Evolutionary conservation across 2,113 vertebrate species (phyloP), one percentile per base, ranked within the genome.

Genomic region (Motacilla tschutschensis): DNA sequence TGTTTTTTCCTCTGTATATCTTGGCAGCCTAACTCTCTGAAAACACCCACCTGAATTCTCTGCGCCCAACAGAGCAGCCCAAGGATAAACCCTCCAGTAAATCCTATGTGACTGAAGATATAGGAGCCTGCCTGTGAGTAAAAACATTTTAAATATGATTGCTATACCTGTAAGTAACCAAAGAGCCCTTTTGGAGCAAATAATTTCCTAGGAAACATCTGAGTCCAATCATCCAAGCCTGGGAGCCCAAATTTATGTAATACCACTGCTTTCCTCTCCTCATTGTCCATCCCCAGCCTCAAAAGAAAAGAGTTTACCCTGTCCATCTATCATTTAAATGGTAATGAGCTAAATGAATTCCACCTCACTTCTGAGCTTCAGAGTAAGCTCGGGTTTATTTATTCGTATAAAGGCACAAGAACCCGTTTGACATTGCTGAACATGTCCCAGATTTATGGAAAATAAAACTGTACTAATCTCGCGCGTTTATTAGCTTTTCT

Each of bases 321-420:
- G 79, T 87, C 88, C 78, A 91, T 94, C 67, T 74, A 67, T 90
- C 92, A 93, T 93, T 88, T 92, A 94, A 93, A 92, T 92, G 86
- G 64, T 93, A 92, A 95, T 88, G 75, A 95, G 84, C 58, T 92
- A 87, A 94, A 95, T 83, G 79, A 91, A 94, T 93, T 79, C 80
- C 54, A 81, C 64, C 81, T 95, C 90, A 91, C 90, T 89, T 93
- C 84, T 54, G 90, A 90, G 94, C 93, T 91, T 88, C 60, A 59
- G 80, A 94, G 89, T 16, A 78, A 73, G 46, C 64, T 62, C 31
- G 46, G 55, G 79, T 94, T 88, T 95, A 87, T 93, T 94, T 95
- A 79, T 89, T 84, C 85, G 35, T 91, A 84, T 77, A 74, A 94
- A 96, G 70, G 75, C 82, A 91, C 6, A 29, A 81, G 74, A 94